Evolutionary conservation across 1,140 invertebrate genomes (phyloP).

Genomic region (Ceratina japonica): DNA sequence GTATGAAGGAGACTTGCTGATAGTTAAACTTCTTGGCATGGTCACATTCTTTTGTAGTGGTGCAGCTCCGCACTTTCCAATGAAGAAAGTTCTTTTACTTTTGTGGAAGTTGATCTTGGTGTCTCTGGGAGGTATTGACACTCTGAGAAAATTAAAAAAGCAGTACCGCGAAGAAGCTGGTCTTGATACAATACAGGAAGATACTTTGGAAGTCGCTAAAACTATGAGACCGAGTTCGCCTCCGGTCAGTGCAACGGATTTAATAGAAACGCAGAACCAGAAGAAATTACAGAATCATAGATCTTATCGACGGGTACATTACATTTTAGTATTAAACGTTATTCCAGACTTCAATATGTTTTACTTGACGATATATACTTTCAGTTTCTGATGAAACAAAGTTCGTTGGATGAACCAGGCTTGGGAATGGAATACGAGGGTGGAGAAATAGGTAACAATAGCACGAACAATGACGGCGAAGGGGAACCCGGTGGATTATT

Average conservation of each 20-base stretch:
- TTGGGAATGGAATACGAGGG: slow-evolving; percentile 84
- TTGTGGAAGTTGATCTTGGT: slow-evolving; percentile 97
- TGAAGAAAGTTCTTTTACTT: slow-evolving; percentile 97
- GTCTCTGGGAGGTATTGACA: slow-evolving; percentile 92
- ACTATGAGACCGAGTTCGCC: slow-evolving; percentile 97
- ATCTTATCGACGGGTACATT: slow-evolving; percentile 82
- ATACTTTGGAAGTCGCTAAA: slow-evolving; percentile 95
- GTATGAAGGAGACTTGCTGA: slow-evolving; percentile 89
- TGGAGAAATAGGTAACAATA: slow-evolving; percentile 62
- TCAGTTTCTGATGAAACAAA: slow-evolving; percentile 94
- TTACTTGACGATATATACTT: slow-evolving; percentile 44
- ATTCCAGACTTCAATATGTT: background rate
- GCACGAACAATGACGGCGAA: slow-evolving; percentile 66
- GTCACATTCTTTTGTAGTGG: slow-evolving; percentile 97
- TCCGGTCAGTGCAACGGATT: slow-evolving; percentile 94
- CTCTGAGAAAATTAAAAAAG: slow-evolving; percentile 87
- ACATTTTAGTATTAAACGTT: slow-evolving; percentile 5
- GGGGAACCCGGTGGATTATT: slow-evolving; percentile 66
- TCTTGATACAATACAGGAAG: slow-evolving; percentile 90
- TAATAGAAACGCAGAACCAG: slow-evolving; percentile 93
- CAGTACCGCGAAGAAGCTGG: slow-evolving; percentile 86
- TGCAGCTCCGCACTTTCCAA: slow-evolving; percentile 96
- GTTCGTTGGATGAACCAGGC: slow-evolving; percentile 92
- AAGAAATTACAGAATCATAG: slow-evolving; percentile 82
- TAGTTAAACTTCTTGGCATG: slow-evolving; percentile 95